Base-by-base conservation (phyloP, 2,888 invertebrate genomes). In the Epinotia nisella region DNA sequence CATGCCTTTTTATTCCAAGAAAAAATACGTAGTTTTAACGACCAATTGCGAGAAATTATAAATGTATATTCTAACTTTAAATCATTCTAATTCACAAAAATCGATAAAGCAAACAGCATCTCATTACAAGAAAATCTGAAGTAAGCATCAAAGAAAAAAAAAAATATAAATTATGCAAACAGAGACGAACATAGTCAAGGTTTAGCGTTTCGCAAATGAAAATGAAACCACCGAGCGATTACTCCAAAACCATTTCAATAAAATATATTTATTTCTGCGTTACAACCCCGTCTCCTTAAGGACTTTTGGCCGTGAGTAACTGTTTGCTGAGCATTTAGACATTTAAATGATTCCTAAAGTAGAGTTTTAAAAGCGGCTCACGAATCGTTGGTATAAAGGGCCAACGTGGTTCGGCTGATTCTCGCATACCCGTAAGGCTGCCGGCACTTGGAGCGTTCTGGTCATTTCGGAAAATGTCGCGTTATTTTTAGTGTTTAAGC, bases 301-400 rank as follows among this genome's bases (percentile, higher is more conserved):
- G 60, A 67, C 67, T 11, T 45, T 0, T 0, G 21, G 35, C 13
- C 24, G 29, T 49, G n/a, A 10, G 13, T n/a, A 56, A 61, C 21
- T 56, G 29, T 49, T 21, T 35, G 56, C n/a, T 55, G 45, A 61
- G 67, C 72, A 67, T 56, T 67, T 67, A 41, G 45, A 60, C 29
- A 45, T 66, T 61, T 19, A 67, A 66, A 67, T 61, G 45, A 71
- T 71, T 29, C 45, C 19, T 66, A 45, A 67, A 71, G 51, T 72
- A 67, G 61, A 56, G 55, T 62, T 72, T 61, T 67, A 61, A 67
- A 72, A 67, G 72, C 72, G 61, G 72, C 67, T 67, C 72, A 67
- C 72, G 72, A 29, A 67, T 49, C 35, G 17, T 29, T 15, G 15
- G 61, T 62, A 67, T 67, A 72, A 56, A 56, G 41, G 72, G 61